A percentile compares a stretch with the other conserved stretches of the same genome.
Conservation (phyloP, 1,140 invertebrate species). For the Apis laboriosa region DNA sequence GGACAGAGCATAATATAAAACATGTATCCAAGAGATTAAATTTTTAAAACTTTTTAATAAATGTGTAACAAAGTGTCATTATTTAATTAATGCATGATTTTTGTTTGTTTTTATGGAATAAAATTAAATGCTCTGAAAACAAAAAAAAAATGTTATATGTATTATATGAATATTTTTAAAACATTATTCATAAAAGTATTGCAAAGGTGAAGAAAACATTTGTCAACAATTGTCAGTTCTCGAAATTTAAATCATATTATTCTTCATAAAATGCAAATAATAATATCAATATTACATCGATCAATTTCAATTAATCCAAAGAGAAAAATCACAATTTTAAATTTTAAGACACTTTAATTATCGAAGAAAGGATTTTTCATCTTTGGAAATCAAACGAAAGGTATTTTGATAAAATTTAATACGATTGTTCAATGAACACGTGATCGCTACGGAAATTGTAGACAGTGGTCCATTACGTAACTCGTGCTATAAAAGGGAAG, state of each 20-base stretch:
- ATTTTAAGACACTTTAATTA: background rate
- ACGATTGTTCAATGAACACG: background rate
- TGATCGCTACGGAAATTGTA: background rate
- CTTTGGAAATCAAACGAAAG: no score
- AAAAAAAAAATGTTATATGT: background rate
- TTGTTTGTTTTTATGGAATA: background rate
- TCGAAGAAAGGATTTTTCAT: background rate
- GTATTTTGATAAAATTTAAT: slow-evolving; percentile 13
- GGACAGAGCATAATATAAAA: background rate
- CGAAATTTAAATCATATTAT: no score
- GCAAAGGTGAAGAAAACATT: no score
- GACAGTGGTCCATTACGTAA: slow-evolving; percentile 36
- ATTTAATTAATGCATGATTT: background rate
- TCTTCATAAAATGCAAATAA: no score
- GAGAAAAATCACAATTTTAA: no score
- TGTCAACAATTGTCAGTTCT: no score
- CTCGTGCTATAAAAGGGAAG: slow-evolving; percentile 45
- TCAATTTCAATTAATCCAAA: no score
- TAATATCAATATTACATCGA: no score
- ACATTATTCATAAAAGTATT: background rate
- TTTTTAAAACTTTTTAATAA: background rate
- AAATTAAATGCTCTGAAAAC: no score
- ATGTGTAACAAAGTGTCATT: background rate
- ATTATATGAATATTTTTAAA: background rate
- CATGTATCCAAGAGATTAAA: no score